Conservation (phyloP, 1,140 invertebrate species). For the Centruroides sculpturatus region DNA sequence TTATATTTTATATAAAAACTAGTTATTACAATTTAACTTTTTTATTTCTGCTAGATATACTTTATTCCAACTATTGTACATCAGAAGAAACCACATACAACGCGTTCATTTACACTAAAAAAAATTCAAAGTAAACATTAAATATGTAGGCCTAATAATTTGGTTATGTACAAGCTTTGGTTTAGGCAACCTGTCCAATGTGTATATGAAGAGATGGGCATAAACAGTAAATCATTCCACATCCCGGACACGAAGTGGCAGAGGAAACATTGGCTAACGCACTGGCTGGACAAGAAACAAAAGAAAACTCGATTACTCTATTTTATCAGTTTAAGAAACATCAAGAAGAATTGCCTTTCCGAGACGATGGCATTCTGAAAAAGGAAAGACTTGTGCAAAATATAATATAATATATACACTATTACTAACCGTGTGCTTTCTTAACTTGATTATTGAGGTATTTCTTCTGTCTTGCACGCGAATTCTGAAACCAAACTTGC, state of each 20-base stretch:
- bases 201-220: constrained; percentile 12
- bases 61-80: no score
- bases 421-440: constrained; percentile 8
- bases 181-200: constrained; percentile 9
- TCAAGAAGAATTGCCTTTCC: no score
- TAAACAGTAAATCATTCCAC: constrained; percentile 19
- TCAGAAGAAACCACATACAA: no score
- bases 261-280: constrained; percentile 11
- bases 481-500: constrained; percentile 99
- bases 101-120: no score
- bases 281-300: constrained; percentile 6
- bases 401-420: background rate
- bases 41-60: no score
- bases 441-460: constrained; percentile 21
- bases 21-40: no score
- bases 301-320: background rate
- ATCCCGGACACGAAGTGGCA: constrained; percentile 18
- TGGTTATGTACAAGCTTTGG: no score
- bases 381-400: background rate
- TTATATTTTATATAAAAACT: no score
- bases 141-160: no score
- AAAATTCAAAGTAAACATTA: no score
- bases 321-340: no score
- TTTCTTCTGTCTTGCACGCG: constrained; percentile 93
- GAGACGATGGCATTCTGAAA: background rate